Percentiles rank a stretch among this genome's conserved stretches.
These are phyloP conservation scores for Cephus sareptanus DNA, from an alignment of 2,888 invertebrate species.

Conservation along the genomic window DNA sequence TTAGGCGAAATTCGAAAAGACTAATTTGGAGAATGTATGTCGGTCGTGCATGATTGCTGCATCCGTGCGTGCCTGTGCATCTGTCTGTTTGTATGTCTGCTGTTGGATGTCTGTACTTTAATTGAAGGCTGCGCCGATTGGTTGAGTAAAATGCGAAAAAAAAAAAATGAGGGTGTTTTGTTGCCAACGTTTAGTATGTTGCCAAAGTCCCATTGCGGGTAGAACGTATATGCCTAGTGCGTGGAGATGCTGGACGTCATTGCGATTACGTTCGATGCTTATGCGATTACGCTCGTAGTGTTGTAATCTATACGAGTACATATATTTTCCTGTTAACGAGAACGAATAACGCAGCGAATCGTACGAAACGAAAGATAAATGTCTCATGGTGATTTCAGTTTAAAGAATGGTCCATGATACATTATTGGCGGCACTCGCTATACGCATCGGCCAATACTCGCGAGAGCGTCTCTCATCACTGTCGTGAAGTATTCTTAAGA, in stretches of 20 bases:
- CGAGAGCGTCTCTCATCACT: constrained; percentile 27
- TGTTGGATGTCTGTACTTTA: constrained; percentile 18
- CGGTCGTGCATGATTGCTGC: constrained; percentile 7
- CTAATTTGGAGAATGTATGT: constrained; percentile 5
- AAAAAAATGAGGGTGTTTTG: constrained; percentile 44
- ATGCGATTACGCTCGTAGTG: background rate
- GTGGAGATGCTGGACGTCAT: constrained; percentile 25
- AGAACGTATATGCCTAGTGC: constrained; percentile 37
- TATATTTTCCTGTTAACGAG: background rate
- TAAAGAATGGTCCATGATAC: background rate
- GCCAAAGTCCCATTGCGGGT: constrained; percentile 58
- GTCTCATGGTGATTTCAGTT: background rate
- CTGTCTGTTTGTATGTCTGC: constrained; percentile 12
- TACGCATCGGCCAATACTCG: constrained; percentile 14
- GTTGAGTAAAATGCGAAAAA: constrained; percentile 33
- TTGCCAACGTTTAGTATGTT: constrained; percentile 59
- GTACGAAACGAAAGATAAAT: background rate
- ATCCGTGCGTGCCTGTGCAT: constrained; percentile 17
- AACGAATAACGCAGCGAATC: background rate
- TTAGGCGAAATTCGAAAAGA: constrained; percentile 3
- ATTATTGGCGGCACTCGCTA: background rate
- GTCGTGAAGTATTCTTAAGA: constrained; percentile 25
- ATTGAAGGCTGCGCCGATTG: constrained; percentile 47
- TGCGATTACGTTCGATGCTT: background rate
- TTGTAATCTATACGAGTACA: background rate